Percentiles rank a stretch among this genome's conserved stretches.
Conservation (phyloP, 2,888 invertebrate species). For the Leptinotarsa tumamoca region DNA sequence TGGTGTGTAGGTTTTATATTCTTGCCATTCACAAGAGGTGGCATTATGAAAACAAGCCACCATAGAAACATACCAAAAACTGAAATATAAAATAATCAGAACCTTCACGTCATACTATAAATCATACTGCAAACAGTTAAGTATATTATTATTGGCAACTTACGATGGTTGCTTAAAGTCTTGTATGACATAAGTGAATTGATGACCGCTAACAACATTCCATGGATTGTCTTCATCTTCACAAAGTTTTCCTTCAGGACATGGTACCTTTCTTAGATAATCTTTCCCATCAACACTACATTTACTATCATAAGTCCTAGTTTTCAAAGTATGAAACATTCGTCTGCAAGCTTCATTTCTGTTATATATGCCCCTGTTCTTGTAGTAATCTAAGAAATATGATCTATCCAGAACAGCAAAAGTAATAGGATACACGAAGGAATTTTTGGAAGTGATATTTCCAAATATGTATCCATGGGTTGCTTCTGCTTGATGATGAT, state of each 20-base stretch:
- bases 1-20: conserved; percentile 70
- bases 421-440: conserved; percentile 78
- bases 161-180: conserved; percentile 92
- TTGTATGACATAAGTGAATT: conserved; percentile 94
- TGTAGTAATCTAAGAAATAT: conserved; percentile 91
- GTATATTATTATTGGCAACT: conserved; percentile 42
- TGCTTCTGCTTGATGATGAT: conserved; percentile 83
- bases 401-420: conserved; percentile 91
- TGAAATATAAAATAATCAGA: conserved; percentile 62
- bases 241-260: conserved; percentile 81
- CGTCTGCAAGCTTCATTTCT: conserved; percentile 82
- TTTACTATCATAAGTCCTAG: conserved; percentile 84
- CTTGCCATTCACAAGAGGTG: conserved; percentile 86
- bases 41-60: conserved; percentile 90
- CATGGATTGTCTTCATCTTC: conserved; percentile 86
- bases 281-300: conserved; percentile 85
- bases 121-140: neutral
- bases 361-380: conserved; percentile 76
- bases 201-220: conserved; percentile 88
- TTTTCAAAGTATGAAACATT: conserved; percentile 89
- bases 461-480: conserved; percentile 97
- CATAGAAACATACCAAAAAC: conserved; percentile 96
- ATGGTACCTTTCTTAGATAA: conserved; percentile 88
- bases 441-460: conserved; percentile 83
- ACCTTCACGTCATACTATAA: neutral